phyloP scores from a whole-genome alignment of 2,797 vertebrate genomes.

The Rousettus madagascariensis region DNA sequence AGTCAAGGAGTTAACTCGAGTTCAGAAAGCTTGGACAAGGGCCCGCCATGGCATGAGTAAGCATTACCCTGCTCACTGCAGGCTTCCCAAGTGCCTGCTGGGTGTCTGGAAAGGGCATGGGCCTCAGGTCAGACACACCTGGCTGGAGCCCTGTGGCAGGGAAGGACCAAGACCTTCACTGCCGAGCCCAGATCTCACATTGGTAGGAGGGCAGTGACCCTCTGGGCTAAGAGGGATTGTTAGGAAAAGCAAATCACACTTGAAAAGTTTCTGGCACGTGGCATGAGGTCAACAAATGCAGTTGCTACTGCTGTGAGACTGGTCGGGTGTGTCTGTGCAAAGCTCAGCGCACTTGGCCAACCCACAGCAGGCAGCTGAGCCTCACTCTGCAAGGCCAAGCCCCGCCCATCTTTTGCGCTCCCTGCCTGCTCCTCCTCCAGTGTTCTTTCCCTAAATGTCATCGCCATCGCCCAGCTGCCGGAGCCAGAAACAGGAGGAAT shows the following conservation, averaged over 20 bases:
- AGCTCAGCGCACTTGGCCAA: not conserved
- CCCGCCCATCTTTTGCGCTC: not conserved
- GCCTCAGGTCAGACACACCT: not conserved
- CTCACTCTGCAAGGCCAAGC: not conserved
- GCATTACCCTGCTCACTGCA: not conserved
- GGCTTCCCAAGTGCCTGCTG: not conserved
- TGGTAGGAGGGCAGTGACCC: not conserved
- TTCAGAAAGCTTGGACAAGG: not conserved
- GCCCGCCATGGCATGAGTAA: not conserved
- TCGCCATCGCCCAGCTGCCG: slow-evolving; percentile 39
- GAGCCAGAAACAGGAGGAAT: not conserved
- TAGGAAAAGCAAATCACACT: not conserved
- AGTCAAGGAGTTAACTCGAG: not conserved
- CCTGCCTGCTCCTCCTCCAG: slow-evolving; percentile 56
- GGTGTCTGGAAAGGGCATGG: not conserved
- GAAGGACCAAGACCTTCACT: not conserved
- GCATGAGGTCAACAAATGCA: not conserved
- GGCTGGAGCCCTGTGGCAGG: not conserved
- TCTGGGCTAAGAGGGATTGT: not conserved
- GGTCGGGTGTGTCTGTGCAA: not conserved
- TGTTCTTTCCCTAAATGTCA: slow-evolving; percentile 66
- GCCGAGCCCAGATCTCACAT: not conserved
- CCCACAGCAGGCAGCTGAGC: not conserved
- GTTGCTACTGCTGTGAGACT: not conserved
- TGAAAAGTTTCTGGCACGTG: not conserved